Base-by-base conservation (phyloP, 2,113 vertebrate genomes). In the Perognathus longimembris region DNA sequence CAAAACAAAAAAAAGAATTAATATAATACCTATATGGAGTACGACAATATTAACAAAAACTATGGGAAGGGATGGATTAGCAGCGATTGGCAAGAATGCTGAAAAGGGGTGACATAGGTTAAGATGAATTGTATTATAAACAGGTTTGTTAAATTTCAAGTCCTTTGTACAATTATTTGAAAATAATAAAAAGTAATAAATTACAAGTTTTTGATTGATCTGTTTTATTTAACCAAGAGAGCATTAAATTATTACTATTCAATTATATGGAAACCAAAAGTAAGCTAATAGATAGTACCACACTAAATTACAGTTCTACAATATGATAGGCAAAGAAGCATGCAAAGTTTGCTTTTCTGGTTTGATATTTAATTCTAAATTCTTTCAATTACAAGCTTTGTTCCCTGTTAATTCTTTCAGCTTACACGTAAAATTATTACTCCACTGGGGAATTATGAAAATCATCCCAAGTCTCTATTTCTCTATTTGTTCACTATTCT, bases 401-500 rank as follows among this genome's bases (percentile, higher is more conserved):
- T 69, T 77, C 73, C 61, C 42, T 85, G n/a, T 6, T 69, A 42
- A 85, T 18, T 11, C 22, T 84, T 88, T 45, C 21, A 90, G 34
- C 69, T 84, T 77, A 63, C 26, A 76, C 30, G 81, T 32, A 67
- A 76, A 6, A 81, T 76, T 40, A 36, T 59, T 1, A 76, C 36
- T 74, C 6, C 21, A 30, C 45, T 45, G 40, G 6, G 7, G 15
- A 4, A 38, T 76, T 84, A n/a, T 36, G 6, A 70, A 92, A 45
- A 40, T n/a, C 15, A 42, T 20, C 12, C 12, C 17, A 88, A 66
- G 50, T 73, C 20, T 42, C 5, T 50, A 67, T 42, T 88, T 89
- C 91, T 93, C 71, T 89, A 21, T 22, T 67, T 88, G 30, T 34
- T 77, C 81, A 34, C 57, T 24, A 94, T 78, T 91, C 78, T 82